phyloP scores from a whole-genome alignment of 2,113 vertebrate species.

The Clarias batrachus region DNA sequence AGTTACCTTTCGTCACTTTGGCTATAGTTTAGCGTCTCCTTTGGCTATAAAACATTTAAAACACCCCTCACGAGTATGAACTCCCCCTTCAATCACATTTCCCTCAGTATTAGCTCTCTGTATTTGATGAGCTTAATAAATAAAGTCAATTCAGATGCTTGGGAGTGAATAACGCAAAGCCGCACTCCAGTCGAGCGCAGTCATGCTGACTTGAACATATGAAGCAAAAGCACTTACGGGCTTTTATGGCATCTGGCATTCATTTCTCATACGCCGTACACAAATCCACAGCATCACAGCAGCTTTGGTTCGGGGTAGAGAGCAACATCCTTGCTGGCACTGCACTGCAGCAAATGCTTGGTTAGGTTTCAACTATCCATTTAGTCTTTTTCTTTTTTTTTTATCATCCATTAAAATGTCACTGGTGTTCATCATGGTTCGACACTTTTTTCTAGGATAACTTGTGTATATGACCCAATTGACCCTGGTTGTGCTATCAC shows the following conservation, averaged over 20 bases:
- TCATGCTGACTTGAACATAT: slow-evolving; percentile 7
- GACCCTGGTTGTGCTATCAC: neutral
- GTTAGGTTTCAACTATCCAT: neutral
- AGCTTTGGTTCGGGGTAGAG: slow-evolving; percentile 25
- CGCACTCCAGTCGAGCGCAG: neutral
- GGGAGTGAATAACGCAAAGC: neutral
- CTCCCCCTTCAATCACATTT: neutral
- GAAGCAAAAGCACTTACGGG: slow-evolving; percentile 28
- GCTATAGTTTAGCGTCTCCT: too few relatives aligned
- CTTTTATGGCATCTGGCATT: slow-evolving; percentile 9
- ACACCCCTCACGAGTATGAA: neutral
- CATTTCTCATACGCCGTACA: neutral
- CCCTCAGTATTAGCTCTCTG: neutral
- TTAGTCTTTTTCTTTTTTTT: neutral
- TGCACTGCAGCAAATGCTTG: slow-evolving; percentile 17
- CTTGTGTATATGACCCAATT: slow-evolving; percentile 13
- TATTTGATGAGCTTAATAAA: neutral
- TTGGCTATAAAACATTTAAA: neutral
- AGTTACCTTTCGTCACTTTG: neutral
- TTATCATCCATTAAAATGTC: slow-evolving; percentile 38
- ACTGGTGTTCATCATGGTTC: slow-evolving; percentile 25
- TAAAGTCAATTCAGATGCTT: neutral
- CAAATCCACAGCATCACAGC: slow-evolving; percentile 27
- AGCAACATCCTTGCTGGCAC: slow-evolving; percentile 12
- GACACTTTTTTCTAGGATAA: slow-evolving; percentile 21